Conservation (phyloP, 1,140 invertebrate genomes). For the Gryon sp. region DNA sequence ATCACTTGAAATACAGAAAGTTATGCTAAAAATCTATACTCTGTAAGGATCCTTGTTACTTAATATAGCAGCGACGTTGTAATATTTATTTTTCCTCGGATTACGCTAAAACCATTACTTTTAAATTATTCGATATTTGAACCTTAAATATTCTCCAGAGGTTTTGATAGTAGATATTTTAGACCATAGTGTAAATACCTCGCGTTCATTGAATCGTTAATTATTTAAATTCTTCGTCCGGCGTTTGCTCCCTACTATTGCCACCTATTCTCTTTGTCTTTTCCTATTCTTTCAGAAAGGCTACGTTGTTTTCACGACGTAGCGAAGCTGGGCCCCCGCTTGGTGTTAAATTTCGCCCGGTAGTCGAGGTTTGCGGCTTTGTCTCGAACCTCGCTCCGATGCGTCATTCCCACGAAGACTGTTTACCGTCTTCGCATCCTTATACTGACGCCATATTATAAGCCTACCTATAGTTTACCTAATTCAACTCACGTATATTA, state of each 20-base stretch:
- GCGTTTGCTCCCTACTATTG: background rate
- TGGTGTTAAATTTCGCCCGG: slow-evolving; percentile 59
- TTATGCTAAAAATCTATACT: too few relatives aligned
- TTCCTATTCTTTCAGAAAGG: slow-evolving; percentile 15
- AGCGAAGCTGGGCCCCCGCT: background rate
- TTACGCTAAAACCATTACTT: too few relatives aligned
- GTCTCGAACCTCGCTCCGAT: slow-evolving; percentile 26
- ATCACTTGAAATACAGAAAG: too few relatives aligned
- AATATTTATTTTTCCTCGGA: too few relatives aligned
- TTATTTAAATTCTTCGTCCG: slow-evolving; percentile 38
- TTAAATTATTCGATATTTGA: too few relatives aligned
- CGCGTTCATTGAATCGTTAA: slow-evolving; percentile 32
- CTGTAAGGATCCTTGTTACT: too few relatives aligned
- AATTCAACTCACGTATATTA: too few relatives aligned
- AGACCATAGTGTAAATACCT: slow-evolving; percentile 2
- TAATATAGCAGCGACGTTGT: too few relatives aligned
- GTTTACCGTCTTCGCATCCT: slow-evolving; percentile 34
- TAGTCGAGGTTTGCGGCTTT: slow-evolving; percentile 53
- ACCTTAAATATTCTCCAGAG: background rate
- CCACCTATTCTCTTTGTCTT: slow-evolving; percentile 10
- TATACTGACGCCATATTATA: slow-evolving; percentile 13
- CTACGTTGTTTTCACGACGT: slow-evolving; percentile 25
- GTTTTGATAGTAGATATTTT: slow-evolving; percentile 22
- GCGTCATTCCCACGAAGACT: slow-evolving; percentile 61
- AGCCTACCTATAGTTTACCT: slow-evolving; percentile 12